Conservation (phyloP, 2,797 vertebrate genomes). For the Rhadinocentrus ornatus region DNA sequence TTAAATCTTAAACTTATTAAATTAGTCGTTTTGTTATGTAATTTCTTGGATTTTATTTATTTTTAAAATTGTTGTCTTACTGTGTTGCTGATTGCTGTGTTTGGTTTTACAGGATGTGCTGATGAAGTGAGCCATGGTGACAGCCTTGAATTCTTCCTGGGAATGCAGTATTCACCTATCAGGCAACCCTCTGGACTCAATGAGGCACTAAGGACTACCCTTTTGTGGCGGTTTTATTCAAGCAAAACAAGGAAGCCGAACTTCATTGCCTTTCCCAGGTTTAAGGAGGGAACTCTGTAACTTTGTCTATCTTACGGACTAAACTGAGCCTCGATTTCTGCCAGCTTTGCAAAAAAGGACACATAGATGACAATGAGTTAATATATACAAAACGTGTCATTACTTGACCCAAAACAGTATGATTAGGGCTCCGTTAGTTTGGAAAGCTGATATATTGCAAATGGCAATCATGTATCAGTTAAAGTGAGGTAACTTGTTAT, state of each 20-base stretch:
- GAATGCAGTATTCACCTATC: slow-evolving; percentile 48
- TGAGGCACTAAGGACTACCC: slow-evolving; percentile 51
- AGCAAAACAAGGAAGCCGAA: slow-evolving; percentile 60
- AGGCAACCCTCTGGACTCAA: slow-evolving; percentile 52
- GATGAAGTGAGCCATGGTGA: slow-evolving; percentile 83
- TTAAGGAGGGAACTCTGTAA: slow-evolving; percentile 69
- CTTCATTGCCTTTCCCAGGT: slow-evolving; percentile 72
- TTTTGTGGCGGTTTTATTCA: slow-evolving; percentile 42
- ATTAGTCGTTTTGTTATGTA: background rate
- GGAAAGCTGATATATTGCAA: slow-evolving; percentile 82
- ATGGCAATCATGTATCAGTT: slow-evolving; percentile 85
- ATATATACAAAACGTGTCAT: slow-evolving; percentile 77
- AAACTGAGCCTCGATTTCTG: slow-evolving; percentile 79
- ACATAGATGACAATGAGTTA: slow-evolving; percentile 75
- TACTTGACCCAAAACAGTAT: slow-evolving; percentile 81
- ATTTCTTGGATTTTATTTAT: background rate
- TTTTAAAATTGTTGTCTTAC: background rate
- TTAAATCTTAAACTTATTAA: background rate
- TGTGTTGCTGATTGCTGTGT: slow-evolving; percentile 12
- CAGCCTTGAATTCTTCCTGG: slow-evolving; percentile 36
- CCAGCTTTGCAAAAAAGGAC: slow-evolving; percentile 77
- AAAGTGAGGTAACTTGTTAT: slow-evolving; percentile 60
- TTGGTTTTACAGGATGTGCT: slow-evolving; percentile 83
- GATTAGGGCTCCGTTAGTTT: slow-evolving; percentile 76
- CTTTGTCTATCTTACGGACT: slow-evolving; percentile 70